Conservation (phyloP, 1,140 invertebrate species). For the Dendroctonus valens region DNA sequence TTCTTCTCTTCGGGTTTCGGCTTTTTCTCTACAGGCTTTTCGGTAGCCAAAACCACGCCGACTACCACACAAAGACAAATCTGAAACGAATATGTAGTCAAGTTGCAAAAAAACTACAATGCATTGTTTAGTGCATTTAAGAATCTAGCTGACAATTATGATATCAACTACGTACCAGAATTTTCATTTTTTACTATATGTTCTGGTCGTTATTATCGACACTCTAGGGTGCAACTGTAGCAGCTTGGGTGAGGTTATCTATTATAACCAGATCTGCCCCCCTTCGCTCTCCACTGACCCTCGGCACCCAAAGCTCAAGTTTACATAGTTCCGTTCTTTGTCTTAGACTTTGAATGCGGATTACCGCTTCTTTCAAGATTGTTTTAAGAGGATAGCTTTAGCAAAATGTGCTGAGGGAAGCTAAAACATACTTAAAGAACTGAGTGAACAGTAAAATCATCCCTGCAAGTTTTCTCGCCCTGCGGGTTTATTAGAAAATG, state of each 20-base stretch:
- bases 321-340: no score
- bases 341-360: not conserved
- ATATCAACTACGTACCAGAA: constrained; percentile 24
- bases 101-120: not conserved
- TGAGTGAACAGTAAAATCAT: no score
- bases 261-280: constrained; percentile 24
- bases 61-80: constrained; percentile 38
- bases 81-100: constrained; percentile 23
- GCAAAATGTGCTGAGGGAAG: no score
- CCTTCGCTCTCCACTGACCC: not conserved
- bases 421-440: no score
- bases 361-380: not conserved
- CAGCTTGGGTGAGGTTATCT: constrained; percentile 22
- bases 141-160: not conserved
- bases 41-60: constrained; percentile 33
- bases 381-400: no score
- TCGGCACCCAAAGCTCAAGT: no score
- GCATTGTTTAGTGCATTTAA: not conserved
- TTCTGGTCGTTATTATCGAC: constrained; percentile 13
- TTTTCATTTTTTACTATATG: constrained; percentile 21
- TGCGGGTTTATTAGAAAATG: no score
- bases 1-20: constrained; percentile 35
- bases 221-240: constrained; percentile 31
- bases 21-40: constrained; percentile 27
- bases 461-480: no score